Percentiles rank a stretch among this genome's conserved stretches.
Conservation (phyloP, 2,888 invertebrate species). For the Dysmachus trigonus region DNA sequence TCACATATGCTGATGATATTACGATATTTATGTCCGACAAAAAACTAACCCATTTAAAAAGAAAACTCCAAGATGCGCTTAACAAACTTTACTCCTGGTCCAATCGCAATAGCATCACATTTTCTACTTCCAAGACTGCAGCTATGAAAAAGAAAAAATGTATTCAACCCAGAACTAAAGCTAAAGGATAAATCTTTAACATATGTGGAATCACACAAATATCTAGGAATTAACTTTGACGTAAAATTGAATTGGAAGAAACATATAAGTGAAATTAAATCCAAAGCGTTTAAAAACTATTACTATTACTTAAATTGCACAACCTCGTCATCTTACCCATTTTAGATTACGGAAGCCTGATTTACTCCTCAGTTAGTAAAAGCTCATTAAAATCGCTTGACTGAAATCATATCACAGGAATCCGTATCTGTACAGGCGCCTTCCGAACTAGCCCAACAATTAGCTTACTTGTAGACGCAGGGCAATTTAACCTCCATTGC, state of each 20-base stretch:
- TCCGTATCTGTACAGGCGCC: background rate
- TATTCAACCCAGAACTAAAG: background rate
- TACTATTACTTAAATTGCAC: too few relatives aligned
- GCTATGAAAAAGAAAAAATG: background rate
- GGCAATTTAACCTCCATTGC: background rate
- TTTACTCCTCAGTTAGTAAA: background rate
- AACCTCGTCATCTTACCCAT: background rate
- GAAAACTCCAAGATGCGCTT: background rate
- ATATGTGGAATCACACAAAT: background rate
- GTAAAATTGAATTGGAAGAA: background rate
- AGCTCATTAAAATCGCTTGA: background rate
- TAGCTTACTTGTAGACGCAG: background rate
- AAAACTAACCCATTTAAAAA: background rate
- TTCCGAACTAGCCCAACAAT: background rate
- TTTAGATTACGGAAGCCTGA: background rate
- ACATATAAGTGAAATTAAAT: background rate
- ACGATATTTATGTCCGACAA: background rate
- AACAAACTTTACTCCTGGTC: background rate
- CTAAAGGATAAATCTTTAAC: background rate
- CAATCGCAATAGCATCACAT: too few relatives aligned
- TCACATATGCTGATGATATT: background rate
- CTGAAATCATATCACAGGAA: background rate
- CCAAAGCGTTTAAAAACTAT: background rate
- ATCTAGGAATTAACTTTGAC: background rate
- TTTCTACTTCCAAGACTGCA: too few relatives aligned